phyloP scores from a whole-genome alignment of 2,888 invertebrate species.

The Andrena flavipes region DNA sequence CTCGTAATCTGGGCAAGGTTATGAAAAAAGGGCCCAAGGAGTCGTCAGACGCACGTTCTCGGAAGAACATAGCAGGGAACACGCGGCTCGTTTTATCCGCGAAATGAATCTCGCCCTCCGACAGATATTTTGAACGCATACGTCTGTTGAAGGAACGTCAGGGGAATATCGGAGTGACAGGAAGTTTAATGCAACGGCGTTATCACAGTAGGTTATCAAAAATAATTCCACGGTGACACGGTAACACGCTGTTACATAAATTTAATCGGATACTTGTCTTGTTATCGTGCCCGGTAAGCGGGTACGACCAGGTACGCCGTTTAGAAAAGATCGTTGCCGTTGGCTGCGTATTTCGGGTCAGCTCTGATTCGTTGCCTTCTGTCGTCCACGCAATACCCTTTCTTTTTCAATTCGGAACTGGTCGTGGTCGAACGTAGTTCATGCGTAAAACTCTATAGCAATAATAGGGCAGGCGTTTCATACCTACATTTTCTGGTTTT shows the following conservation, averaged over 20 bases:
- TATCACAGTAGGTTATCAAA: slow-evolving; percentile 72
- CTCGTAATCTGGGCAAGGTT: not conserved
- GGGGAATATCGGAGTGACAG: slow-evolving; percentile 50
- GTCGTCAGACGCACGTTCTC: not conserved
- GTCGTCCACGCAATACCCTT: not conserved
- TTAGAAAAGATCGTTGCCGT: slow-evolving; percentile 49
- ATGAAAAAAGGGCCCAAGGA: not conserved
- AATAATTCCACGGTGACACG: slow-evolving; percentile 66
- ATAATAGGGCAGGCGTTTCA: no score
- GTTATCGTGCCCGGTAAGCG: slow-evolving; percentile 67
- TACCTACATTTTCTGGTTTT: no score
- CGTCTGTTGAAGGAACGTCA: slow-evolving; percentile 27
- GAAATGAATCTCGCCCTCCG: not conserved
- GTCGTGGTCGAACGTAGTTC: slow-evolving; percentile 21
- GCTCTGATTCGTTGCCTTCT: slow-evolving; percentile 25
- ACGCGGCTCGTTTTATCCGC: slow-evolving; percentile 12
- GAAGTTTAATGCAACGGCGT: slow-evolving; percentile 41
- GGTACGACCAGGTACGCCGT: slow-evolving; percentile 68
- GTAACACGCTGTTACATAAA: slow-evolving; percentile 78
- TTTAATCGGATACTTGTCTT: slow-evolving; percentile 76
- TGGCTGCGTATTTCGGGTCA: slow-evolving; percentile 29
- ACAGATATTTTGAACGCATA: slow-evolving; percentile 3
- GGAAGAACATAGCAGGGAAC: not conserved
- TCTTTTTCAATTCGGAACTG: slow-evolving; percentile 40
- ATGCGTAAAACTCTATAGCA: not conserved